A percentile compares a stretch with the other conserved stretches of the same genome.
phyloP scores from a whole-genome alignment of 2,113 vertebrate species.

The Elanus axillaris region DNA sequence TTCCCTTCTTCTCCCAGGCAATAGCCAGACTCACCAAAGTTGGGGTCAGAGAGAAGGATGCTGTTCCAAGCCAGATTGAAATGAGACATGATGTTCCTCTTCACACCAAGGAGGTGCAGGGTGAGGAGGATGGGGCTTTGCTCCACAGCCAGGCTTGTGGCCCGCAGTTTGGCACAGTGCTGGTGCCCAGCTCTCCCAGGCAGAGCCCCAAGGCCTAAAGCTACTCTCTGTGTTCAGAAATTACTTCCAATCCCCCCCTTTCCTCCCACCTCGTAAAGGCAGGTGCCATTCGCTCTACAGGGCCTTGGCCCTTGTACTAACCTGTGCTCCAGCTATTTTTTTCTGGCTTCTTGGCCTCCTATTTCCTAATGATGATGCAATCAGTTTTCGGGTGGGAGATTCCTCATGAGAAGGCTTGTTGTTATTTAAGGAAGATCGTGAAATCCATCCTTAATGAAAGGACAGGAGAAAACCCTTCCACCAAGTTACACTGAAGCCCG shows the following conservation, averaged over 20 bases:
- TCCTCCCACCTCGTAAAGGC: neutral
- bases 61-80: neutral
- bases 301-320: neutral
- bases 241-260: neutral
- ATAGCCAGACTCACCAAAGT: neutral
- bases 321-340: neutral
- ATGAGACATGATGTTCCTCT: neutral
- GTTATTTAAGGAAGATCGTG: constrained; percentile 36
- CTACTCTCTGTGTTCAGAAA: neutral
- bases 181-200: neutral
- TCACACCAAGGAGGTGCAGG: neutral
- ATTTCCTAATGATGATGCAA: neutral
- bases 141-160: neutral
- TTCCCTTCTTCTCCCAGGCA: neutral
- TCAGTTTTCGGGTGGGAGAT: neutral
- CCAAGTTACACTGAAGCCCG: constrained; percentile 30
- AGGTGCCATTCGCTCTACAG: neutral
- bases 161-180: fast-evolving
- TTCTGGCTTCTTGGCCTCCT: neutral
- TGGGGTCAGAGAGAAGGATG: neutral
- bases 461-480: constrained; percentile 54
- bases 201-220: neutral
- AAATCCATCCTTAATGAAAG: constrained; percentile 51
- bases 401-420: neutral
- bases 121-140: neutral